Evolutionary conservation across 1,140 invertebrate genomes (phyloP).

Genomic region (Hetaerina americana): DNA sequence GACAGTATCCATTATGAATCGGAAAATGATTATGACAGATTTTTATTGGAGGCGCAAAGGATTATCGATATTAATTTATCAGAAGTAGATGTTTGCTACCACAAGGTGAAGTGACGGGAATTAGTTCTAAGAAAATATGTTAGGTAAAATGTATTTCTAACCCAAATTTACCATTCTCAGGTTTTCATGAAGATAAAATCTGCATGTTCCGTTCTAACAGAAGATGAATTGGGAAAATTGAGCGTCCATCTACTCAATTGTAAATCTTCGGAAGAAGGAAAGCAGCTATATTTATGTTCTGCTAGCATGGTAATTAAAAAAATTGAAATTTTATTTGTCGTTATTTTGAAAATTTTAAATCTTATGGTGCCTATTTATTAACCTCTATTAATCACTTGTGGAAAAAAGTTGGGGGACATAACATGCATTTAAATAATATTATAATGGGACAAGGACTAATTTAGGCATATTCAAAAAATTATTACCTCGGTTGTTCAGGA

Average conservation of each 20-base stretch:
- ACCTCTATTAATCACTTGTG: too few relatives aligned
- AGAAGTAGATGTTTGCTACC: not conserved
- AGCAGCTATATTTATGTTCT: constrained; percentile 43
- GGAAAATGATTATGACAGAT: not conserved
- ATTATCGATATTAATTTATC: not conserved
- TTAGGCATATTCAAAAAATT: too few relatives aligned
- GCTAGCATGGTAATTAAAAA: constrained; percentile 49
- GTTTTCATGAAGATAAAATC: constrained; percentile 42
- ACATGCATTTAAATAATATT: too few relatives aligned
- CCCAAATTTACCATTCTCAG: constrained; percentile 27
- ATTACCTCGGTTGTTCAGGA: too few relatives aligned
- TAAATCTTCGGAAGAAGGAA: constrained; percentile 46
- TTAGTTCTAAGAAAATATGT: too few relatives aligned
- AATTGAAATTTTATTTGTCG: too few relatives aligned
- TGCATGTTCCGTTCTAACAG: constrained; percentile 41
- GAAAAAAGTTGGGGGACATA: too few relatives aligned
- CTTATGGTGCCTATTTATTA: too few relatives aligned
- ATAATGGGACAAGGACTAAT: too few relatives aligned
- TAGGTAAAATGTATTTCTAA: too few relatives aligned
- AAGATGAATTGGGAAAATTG: constrained; percentile 52
- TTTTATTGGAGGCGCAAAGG: not conserved
- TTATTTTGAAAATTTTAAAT: too few relatives aligned
- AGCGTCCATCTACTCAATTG: constrained; percentile 56
- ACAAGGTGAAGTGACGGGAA: too few relatives aligned
- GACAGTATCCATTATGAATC: not conserved